These are phyloP conservation scores for Phymorhynchus buccinoides DNA, from an alignment of 1,140 invertebrate species.

Conservation along the genomic window DNA sequence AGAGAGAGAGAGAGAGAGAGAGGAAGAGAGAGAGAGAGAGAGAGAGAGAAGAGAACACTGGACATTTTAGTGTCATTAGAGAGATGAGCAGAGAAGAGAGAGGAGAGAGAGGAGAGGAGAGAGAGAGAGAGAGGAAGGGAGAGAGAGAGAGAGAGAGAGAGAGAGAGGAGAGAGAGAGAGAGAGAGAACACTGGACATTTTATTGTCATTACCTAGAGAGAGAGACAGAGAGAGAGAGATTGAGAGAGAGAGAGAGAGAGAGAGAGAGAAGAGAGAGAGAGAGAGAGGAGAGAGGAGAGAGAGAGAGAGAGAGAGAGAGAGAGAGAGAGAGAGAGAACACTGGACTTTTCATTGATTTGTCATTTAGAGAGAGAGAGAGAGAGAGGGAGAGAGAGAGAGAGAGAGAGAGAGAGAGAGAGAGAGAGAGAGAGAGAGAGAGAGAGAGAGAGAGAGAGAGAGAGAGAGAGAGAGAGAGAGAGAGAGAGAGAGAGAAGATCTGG, in stretches of 20 bases:
- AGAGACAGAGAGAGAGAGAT: not conserved
- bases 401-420: not conserved
- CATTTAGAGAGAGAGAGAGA: not conserved
- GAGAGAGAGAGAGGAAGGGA: not conserved
- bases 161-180: not conserved
- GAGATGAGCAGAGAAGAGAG: too few species aligned
- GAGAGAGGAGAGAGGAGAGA: not conserved
- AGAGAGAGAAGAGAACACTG: too few species aligned
- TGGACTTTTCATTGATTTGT: too few species aligned
- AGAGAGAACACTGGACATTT: too few species aligned
- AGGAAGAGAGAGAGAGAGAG: too few species aligned
- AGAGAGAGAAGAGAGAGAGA: not conserved
- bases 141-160: not conserved
- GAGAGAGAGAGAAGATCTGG: too few species aligned
- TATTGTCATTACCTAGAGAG: too few species aligned
- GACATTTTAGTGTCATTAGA: too few species aligned
- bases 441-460: too few species aligned
- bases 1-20: too few species aligned
- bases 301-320: not conserved
- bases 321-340: not conserved
- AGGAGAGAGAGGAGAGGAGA: not conserved
- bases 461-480: too few species aligned
- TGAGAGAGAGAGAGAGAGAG: not conserved
- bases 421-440: too few species aligned
- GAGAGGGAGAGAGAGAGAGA: conserved; percentile 5